Conservation (phyloP, 1,140 invertebrate species). For the Thaumetopoea pityocampa region DNA sequence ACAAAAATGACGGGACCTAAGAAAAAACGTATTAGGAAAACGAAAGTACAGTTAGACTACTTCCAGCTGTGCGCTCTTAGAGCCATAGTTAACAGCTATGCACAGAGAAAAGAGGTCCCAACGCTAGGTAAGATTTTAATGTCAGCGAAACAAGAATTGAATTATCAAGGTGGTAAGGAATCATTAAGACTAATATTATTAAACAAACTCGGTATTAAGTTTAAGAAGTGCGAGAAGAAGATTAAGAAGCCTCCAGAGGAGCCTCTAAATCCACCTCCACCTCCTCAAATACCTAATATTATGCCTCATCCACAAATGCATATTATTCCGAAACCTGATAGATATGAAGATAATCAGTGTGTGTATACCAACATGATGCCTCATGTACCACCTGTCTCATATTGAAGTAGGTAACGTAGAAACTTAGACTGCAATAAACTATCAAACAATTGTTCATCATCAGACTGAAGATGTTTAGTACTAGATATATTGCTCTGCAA, state of each 20-base stretch:
- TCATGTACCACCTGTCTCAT: slow-evolving; percentile 63
- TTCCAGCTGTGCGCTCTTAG: slow-evolving; percentile 61
- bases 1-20: slow-evolving; percentile 66
- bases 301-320: slow-evolving; percentile 41
- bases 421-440: background rate
- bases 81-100: slow-evolving; percentile 60
- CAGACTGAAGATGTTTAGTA: too few species aligned
- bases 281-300: slow-evolving; percentile 27
- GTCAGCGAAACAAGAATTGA: slow-evolving; percentile 56
- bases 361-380: slow-evolving; percentile 62
- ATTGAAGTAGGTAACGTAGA: slow-evolving; percentile 25
- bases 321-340: slow-evolving; percentile 49
- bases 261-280: slow-evolving; percentile 9
- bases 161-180: slow-evolving; percentile 62
- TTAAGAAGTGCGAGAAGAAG: slow-evolving; percentile 69
- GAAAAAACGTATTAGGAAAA: slow-evolving; percentile 61
- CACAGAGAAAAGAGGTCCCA: slow-evolving; percentile 57
- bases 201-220: slow-evolving; percentile 67
- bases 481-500: too few species aligned
- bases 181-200: slow-evolving; percentile 60
- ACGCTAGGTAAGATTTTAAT: slow-evolving; percentile 62
- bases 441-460: background rate
- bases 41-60: slow-evolving; percentile 64
- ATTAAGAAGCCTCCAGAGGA: slow-evolving; percentile 55
- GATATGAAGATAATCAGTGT: slow-evolving; percentile 48